A percentile compares a stretch with the other conserved stretches of the same genome.
These are phyloP conservation scores for Sebastolobus alascanus DNA, from an alignment of 2,797 vertebrate species.

Conservation along the genomic window DNA sequence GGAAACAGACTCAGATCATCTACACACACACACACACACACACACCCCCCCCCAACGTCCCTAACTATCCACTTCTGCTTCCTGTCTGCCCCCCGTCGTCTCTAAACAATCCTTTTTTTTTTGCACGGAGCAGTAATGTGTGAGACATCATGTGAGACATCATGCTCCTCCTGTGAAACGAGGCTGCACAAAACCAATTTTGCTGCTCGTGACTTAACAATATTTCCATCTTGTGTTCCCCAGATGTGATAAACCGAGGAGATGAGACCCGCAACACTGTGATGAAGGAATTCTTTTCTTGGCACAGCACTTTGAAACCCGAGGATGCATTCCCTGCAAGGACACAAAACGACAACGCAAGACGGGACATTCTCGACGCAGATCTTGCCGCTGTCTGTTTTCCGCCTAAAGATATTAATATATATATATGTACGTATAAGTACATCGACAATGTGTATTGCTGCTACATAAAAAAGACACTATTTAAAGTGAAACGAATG, in stretches of 20 bases:
- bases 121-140: constrained; percentile 18
- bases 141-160: background rate
- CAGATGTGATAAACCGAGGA: constrained; percentile 96
- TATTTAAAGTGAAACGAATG: constrained; percentile 74
- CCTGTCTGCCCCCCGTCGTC: background rate
- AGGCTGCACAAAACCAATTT: background rate
- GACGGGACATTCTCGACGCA: constrained; percentile 48
- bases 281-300: constrained; percentile 90
- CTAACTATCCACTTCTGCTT: background rate
- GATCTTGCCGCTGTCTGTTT: constrained; percentile 52
- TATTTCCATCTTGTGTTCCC: constrained; percentile 36
- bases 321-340: constrained; percentile 91
- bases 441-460: constrained; percentile 75
- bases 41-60: background rate
- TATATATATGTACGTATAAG: constrained; percentile 56
- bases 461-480: constrained; percentile 76
- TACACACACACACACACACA: no score
- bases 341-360: constrained; percentile 67
- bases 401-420: constrained; percentile 66
- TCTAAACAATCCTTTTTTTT: background rate
- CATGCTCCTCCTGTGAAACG: background rate
- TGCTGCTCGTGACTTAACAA: constrained; percentile 30
- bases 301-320: constrained; percentile 94
- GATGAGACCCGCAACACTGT: constrained; percentile 89
- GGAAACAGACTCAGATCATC: no score